Evolutionary conservation across 2,888 invertebrate genomes (phyloP), one percentile per base, ranked within the genome.

Genomic region (Dyspetes luteomarginatus): DNA sequence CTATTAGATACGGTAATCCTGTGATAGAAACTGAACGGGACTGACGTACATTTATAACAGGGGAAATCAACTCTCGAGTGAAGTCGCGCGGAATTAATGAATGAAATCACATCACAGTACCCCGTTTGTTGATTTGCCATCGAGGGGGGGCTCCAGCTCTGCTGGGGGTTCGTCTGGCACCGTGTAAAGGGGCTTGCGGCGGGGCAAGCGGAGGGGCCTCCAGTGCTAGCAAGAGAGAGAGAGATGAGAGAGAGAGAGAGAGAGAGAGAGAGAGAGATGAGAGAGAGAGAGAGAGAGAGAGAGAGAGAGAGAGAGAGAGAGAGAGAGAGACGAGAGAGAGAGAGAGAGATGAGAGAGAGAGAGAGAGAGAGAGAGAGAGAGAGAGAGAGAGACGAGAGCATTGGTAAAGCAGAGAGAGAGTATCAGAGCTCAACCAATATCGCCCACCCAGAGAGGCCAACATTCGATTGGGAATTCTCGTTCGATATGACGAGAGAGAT

Each of bases 1-100:
- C 22, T 28, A 65, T 64, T 73, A 45, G 43, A 64, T 7, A 43
- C 5, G 3, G 45, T 9, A 24, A 2, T 72, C 3, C 60, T 48
- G 3, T 7, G 28, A 43, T 48, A 1, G 50, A 65, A 65, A 56
- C n/a, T 30, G 50, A 12, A 28, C 15, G 41, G 7, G 19, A 60
- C 52, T 36, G 15, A 9, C 55, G 41, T 72, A 36, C 55, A 19
- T 41, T 45, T 74, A 71, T 55, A 75, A 48, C 28, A 36, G 43
- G 19, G 83, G 72, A 83, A 85, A 85, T 86, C 83, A 84, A 83
- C 80, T 81, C 81, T 74, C 80, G 83, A 69, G 82, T 84, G 85
- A 88, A 88, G 87, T 88, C 88, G 85, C 74, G 87, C 82, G 89
- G 88, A 89, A 89, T 88, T 87, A 87, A 88, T 85, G 88, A 89